A percentile compares a stretch with the other conserved stretches of the same genome.
Evolutionary conservation across 2,888 invertebrate genomes (phyloP).

Genomic region (Brachyopa scutellaris): DNA sequence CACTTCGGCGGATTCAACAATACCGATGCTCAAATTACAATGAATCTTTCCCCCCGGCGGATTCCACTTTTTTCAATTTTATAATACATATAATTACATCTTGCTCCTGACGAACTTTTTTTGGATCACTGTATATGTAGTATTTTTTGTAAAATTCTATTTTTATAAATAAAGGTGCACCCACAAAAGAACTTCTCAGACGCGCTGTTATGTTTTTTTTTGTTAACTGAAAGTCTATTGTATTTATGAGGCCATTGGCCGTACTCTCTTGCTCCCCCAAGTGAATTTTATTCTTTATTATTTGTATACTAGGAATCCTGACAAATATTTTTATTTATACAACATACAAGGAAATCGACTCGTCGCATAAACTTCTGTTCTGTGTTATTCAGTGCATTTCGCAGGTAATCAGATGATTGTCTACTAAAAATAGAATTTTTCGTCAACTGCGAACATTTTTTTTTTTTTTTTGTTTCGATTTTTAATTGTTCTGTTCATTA

Average conservation of each 20-base stretch:
- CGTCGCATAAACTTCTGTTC: constrained; percentile 2
- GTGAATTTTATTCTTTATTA: constrained; percentile 7
- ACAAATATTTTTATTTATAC: constrained; percentile 56
- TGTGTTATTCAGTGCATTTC: constrained; percentile 50
- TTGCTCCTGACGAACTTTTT: too few relatives aligned
- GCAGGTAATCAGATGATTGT: constrained; percentile 67
- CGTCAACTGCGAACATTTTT: constrained; percentile 19
- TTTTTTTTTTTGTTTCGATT: neutral
- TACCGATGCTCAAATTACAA: too few relatives aligned
- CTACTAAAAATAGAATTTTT: constrained; percentile 62
- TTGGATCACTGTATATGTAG: too few relatives aligned
- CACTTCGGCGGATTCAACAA: too few relatives aligned
- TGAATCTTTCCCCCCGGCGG: too few relatives aligned
- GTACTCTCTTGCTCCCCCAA: constrained; percentile 22
- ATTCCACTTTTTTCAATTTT: too few relatives aligned
- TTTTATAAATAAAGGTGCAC: neutral
- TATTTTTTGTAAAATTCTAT: too few relatives aligned
- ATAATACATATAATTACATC: too few relatives aligned
- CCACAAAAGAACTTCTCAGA: constrained; percentile 13
- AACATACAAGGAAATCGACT: constrained; percentile 52
- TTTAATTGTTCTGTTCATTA: constrained; percentile 8
- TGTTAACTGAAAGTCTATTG: constrained; percentile 57
- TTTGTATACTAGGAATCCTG: constrained; percentile 16
- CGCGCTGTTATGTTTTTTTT: too few relatives aligned
- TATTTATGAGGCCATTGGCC: constrained; percentile 59